These are phyloP conservation scores for Propsilocerus akamusi DNA, from an alignment of 1,140 invertebrate species.

Conservation along the genomic window DNA sequence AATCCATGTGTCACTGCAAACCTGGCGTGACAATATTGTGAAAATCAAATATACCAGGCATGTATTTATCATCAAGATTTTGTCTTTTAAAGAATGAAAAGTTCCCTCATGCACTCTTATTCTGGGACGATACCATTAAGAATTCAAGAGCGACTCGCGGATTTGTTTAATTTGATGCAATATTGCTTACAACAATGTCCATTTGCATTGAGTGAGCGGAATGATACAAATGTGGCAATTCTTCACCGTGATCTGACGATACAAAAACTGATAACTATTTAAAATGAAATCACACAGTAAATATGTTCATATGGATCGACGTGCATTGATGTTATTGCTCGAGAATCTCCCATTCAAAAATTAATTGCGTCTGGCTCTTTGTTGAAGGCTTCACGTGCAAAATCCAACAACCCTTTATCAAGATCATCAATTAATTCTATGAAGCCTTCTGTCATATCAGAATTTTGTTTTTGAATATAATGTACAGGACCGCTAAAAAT, in stretches of 20 bases:
- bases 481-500: constrained; percentile 25
- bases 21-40: not conserved
- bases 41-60: not conserved
- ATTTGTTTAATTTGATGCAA: not conserved
- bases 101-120: not conserved
- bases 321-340: constrained; percentile 72
- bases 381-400: constrained; percentile 54
- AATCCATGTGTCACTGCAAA: not conserved
- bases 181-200: not conserved
- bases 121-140: not conserved
- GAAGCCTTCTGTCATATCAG: constrained; percentile 56
- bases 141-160: not conserved
- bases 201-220: not conserved
- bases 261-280: not conserved
- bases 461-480: constrained; percentile 74
- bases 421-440: constrained; percentile 42
- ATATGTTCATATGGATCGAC: constrained; percentile 81
- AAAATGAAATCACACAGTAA: constrained; percentile 54
- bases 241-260: not conserved
- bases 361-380: constrained; percentile 60
- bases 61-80: not conserved
- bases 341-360: constrained; percentile 72
- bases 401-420: constrained; percentile 30
- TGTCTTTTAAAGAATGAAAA: not conserved
- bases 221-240: not conserved